phyloP scores from a whole-genome alignment of 2,797 vertebrate species.

The Enteromius paludinosus region DNA sequence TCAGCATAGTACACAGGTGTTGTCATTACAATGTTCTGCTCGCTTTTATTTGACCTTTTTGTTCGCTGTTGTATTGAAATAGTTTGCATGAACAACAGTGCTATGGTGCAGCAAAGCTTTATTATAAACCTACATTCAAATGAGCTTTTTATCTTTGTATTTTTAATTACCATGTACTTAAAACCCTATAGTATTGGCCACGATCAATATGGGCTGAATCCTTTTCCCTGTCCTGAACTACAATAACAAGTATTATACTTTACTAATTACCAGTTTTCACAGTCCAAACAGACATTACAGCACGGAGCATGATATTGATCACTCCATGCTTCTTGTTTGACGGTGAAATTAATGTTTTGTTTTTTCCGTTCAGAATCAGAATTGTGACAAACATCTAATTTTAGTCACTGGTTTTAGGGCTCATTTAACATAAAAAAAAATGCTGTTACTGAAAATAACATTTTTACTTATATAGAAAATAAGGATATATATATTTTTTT shows the following conservation, averaged over 20 bases:
- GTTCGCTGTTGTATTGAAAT: slow-evolving; percentile 71
- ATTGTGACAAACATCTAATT: slow-evolving; percentile 73
- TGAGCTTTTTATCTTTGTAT: slow-evolving; percentile 74
- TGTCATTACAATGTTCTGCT: slow-evolving; percentile 76
- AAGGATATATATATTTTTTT: slow-evolving; percentile 86
- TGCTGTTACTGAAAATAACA: slow-evolving; percentile 81
- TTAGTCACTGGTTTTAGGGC: slow-evolving; percentile 76
- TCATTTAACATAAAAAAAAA: slow-evolving; percentile 67
- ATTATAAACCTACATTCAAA: slow-evolving; percentile 64
- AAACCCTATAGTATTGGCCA: slow-evolving; percentile 75
- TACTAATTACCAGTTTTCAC: slow-evolving; percentile 62
- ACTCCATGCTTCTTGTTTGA: slow-evolving; percentile 17
- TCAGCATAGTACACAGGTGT: slow-evolving; percentile 74
- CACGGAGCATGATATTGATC: slow-evolving; percentile 62
- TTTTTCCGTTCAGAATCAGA: slow-evolving; percentile 74
- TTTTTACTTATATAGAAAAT: slow-evolving; percentile 85
- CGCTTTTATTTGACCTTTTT: slow-evolving; percentile 65
- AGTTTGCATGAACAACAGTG: slow-evolving; percentile 74
- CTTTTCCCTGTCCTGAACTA: slow-evolving; percentile 67
- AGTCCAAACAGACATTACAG: slow-evolving; percentile 60
- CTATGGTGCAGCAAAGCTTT: slow-evolving; percentile 68
- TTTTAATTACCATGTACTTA: slow-evolving; percentile 65
- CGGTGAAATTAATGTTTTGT: slow-evolving; percentile 75
- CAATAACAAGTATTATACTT: slow-evolving; percentile 75
- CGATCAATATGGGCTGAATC: slow-evolving; percentile 69